A percentile compares a stretch with the other conserved stretches of the same genome.
These are phyloP conservation scores for Epicauta chinensis DNA, from an alignment of 1,140 invertebrate genomes.

Conservation along the genomic window DNA sequence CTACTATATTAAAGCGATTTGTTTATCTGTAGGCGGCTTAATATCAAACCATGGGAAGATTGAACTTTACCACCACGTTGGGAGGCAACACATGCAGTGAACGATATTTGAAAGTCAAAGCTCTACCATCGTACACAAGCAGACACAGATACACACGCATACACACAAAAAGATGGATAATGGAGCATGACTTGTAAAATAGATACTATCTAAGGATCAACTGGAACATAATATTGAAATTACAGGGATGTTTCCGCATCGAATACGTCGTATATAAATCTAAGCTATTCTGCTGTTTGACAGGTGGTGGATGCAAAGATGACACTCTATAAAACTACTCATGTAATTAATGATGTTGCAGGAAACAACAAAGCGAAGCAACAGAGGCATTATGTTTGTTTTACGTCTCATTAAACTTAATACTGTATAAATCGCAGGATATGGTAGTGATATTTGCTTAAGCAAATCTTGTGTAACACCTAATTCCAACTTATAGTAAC, in stretches of 20 bases:
- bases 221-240: background rate
- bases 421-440: no score
- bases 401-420: no score
- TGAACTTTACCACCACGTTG: constrained; percentile 19
- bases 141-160: background rate
- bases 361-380: no score
- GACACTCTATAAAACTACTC: no score
- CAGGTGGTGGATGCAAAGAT: no score
- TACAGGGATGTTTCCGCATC: background rate
- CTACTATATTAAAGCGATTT: constrained; percentile 30
- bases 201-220: background rate
- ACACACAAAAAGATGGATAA: background rate
- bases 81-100: constrained; percentile 22
- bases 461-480: no score
- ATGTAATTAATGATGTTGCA: no score
- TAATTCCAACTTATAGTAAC: no score
- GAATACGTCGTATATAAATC: background rate
- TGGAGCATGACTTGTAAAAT: background rate
- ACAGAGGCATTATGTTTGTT: no score
- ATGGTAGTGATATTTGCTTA: no score
- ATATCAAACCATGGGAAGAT: constrained; percentile 13
- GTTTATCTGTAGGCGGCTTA: constrained; percentile 21
- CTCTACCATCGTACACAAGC: background rate
- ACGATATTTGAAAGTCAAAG: constrained; percentile 13
- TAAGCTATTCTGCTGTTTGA: background rate